These are phyloP conservation scores for Stegastes partitus DNA, from an alignment of 2,113 vertebrate species.

Conservation along the genomic window DNA sequence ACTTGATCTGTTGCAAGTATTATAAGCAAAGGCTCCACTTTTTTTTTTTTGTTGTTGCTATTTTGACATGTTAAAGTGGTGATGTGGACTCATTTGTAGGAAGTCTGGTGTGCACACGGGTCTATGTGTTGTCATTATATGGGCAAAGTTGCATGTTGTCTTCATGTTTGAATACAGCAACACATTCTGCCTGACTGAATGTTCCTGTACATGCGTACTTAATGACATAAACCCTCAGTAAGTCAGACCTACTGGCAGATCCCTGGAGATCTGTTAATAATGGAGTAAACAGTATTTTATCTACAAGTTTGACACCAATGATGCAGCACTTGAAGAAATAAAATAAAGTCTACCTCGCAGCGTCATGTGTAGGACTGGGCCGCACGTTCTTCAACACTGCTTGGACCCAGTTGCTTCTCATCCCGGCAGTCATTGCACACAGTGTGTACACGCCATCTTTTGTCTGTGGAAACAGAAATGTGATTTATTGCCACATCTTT, in stretches of 20 bases:
- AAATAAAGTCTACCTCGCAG: slow-evolving; percentile 85
- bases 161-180: too few species aligned
- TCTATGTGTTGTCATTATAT: too few species aligned
- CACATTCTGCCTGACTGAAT: too few species aligned
- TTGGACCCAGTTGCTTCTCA: slow-evolving; percentile 93
- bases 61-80: too few species aligned
- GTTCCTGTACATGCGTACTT: too few species aligned
- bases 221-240: neutral
- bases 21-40: too few species aligned
- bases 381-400: slow-evolving; percentile 93
- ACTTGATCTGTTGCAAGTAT: too few species aligned
- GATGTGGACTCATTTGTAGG: too few species aligned
- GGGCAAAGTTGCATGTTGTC: too few species aligned
- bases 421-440: slow-evolving; percentile 93
- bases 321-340: neutral
- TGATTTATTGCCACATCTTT: neutral
- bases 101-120: too few species aligned
- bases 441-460: slow-evolving; percentile 91
- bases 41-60: too few species aligned
- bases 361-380: slow-evolving; percentile 84
- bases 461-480: slow-evolving; percentile 79
- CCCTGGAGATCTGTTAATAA: neutral
- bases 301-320: neutral
- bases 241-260: neutral
- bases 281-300: neutral